Conservation (phyloP, 2,888 invertebrate genomes). For the Tipula vernalis region DNA sequence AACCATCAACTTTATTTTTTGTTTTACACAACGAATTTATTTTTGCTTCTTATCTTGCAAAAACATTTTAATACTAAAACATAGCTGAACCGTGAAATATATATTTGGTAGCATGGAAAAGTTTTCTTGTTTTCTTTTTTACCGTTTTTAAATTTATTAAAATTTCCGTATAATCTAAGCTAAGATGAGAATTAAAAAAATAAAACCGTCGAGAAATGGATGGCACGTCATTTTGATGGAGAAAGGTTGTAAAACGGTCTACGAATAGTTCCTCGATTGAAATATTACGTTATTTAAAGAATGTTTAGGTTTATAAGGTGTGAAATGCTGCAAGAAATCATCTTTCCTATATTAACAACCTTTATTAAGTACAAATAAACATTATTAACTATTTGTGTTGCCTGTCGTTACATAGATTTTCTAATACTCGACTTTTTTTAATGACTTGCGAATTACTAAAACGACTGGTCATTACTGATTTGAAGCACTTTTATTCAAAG, state of each 20-base stretch:
- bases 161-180: not conserved
- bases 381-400: not conserved
- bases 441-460: not conserved
- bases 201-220: not conserved
- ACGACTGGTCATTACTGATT: not conserved
- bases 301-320: not conserved
- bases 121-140: not conserved
- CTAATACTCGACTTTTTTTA: not conserved
- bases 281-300: not conserved
- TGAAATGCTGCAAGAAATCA: not conserved
- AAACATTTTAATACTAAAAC: not conserved
- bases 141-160: not conserved
- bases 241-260: not conserved
- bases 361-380: not conserved
- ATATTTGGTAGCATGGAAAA: not conserved
- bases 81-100: not conserved
- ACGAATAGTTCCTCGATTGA: not conserved
- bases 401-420: not conserved
- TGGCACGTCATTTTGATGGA: not conserved
- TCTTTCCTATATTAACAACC: not conserved
- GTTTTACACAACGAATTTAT: not conserved
- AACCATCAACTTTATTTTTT: not conserved
- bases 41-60: not conserved
- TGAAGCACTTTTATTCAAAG: not conserved
- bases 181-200: not conserved